Evolutionary conservation across 1,140 invertebrate species (phyloP).

Genomic region (Ephestia elutella): DNA sequence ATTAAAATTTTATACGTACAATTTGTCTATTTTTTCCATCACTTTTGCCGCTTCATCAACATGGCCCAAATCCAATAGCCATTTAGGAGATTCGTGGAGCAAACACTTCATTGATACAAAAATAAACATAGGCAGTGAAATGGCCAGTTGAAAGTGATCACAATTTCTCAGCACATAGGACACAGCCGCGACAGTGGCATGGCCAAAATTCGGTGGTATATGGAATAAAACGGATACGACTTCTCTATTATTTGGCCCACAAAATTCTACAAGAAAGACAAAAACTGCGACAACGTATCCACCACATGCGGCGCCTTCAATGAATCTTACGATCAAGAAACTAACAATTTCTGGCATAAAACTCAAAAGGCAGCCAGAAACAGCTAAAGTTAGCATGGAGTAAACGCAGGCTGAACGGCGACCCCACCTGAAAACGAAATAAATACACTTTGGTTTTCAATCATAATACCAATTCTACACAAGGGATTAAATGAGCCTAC

Average conservation of each 20-base stretch:
- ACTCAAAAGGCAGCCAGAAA: slow-evolving; percentile 36
- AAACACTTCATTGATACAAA: slow-evolving; percentile 33
- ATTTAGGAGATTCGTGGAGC: slow-evolving; percentile 50
- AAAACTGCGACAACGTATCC: slow-evolving; percentile 44
- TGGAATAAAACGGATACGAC: slow-evolving; percentile 43
- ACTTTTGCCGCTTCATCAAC: slow-evolving; percentile 32
- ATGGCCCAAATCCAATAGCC: slow-evolving; percentile 44
- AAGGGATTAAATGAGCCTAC: no score
- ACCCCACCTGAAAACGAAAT: slow-evolving; percentile 36
- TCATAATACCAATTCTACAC: no score
- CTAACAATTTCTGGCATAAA: slow-evolving; percentile 32
- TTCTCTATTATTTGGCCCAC: slow-evolving; percentile 37
- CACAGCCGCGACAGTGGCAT: slow-evolving; percentile 40
- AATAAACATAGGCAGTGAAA: slow-evolving; percentile 47
- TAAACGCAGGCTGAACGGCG: slow-evolving; percentile 31
- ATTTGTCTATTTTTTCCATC: slow-evolving; percentile 44
- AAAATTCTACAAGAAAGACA: slow-evolving; percentile 47
- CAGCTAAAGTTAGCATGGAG: slow-evolving; percentile 28
- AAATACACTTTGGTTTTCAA: background rate
- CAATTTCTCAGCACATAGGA: slow-evolving; percentile 47
- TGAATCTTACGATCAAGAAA: slow-evolving; percentile 35
- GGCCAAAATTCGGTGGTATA: slow-evolving; percentile 44
- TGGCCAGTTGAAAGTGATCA: slow-evolving; percentile 40
- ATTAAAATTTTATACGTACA: no score
- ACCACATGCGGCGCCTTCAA: slow-evolving; percentile 46